Evolutionary conservation across 1,140 invertebrate species (phyloP).

Genomic region (Platyura marginata): DNA sequence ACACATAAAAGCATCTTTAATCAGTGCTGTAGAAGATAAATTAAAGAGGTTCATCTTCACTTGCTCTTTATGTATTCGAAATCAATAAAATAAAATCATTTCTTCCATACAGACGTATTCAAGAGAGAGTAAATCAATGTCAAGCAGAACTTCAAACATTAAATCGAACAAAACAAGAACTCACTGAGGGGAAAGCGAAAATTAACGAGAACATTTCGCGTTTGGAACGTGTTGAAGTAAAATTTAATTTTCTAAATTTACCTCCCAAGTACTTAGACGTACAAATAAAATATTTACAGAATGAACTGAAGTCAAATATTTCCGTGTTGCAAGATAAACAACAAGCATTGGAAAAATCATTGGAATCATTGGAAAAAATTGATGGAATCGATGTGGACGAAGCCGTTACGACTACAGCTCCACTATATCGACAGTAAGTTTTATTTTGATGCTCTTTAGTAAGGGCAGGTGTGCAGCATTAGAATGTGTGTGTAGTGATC

Average conservation of each 20-base stretch:
- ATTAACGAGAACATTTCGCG: constrained; percentile 65
- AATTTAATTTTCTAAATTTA: too few relatives aligned
- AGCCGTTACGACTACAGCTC: constrained; percentile 89
- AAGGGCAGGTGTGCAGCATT: too few relatives aligned
- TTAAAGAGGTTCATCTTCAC: constrained; percentile 29
- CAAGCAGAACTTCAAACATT: constrained; percentile 85
- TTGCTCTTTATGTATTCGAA: too few relatives aligned
- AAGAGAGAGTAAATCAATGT: constrained; percentile 76
- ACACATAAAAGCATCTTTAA: constrained; percentile 80
- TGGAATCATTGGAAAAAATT: constrained; percentile 57
- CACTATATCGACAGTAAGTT: constrained; percentile 82
- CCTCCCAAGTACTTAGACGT: too few relatives aligned
- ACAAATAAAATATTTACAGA: constrained; percentile 27
- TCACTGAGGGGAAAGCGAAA: constrained; percentile 67
- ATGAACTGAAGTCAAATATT: constrained; percentile 71
- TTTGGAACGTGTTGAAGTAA: constrained; percentile 65
- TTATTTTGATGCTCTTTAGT: constrained; percentile 2
- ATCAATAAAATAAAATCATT: too few relatives aligned
- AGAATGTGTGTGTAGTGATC: too few relatives aligned
- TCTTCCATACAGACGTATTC: constrained; percentile 36
- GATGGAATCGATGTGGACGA: constrained; percentile 85
- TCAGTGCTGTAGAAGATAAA: constrained; percentile 92
- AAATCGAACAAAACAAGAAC: constrained; percentile 70
- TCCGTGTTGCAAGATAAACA: constrained; percentile 68
- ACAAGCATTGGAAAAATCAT: constrained; percentile 62